phyloP scores from a whole-genome alignment of 2,888 invertebrate genomes.

The Nephrotoma flavescens region DNA sequence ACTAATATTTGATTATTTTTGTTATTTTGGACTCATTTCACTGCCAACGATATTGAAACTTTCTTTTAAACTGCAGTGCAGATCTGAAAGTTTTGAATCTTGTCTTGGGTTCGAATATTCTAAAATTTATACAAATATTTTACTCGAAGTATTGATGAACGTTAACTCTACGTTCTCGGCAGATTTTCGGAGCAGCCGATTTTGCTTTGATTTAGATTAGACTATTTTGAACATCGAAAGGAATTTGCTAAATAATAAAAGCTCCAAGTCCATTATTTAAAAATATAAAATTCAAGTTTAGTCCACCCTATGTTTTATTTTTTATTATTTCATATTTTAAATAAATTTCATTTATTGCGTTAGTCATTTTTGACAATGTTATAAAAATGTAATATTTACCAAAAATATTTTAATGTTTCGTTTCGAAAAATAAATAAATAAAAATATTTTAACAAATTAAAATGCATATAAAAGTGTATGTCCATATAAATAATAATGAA shows the following conservation, averaged over 20 bases:
- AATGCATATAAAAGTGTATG: not conserved
- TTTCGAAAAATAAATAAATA: not conserved
- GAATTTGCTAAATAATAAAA: not conserved
- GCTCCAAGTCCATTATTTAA: not conserved
- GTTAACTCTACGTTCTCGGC: too few relatives aligned
- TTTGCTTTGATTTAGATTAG: too few relatives aligned
- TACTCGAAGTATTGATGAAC: too few relatives aligned
- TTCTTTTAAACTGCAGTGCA: too few relatives aligned
- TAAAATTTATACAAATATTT: too few relatives aligned
- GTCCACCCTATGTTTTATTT: not conserved
- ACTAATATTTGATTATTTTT: too few relatives aligned
- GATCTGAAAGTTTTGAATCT: too few relatives aligned
- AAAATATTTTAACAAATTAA: not conserved
- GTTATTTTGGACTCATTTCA: too few relatives aligned
- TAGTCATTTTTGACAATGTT: not conserved
- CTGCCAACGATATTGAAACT: too few relatives aligned
- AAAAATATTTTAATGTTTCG: not conserved
- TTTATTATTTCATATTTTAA: not conserved
- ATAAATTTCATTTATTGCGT: not conserved
- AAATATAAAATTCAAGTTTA: not conserved
- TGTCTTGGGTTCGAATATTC: too few relatives aligned
- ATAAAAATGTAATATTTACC: not conserved
- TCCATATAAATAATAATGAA: not conserved
- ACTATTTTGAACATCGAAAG: too few relatives aligned
- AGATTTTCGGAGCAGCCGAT: too few relatives aligned